phyloP scores from a whole-genome alignment of 2,113 vertebrate genomes.

The Trogon surrucura region DNA sequence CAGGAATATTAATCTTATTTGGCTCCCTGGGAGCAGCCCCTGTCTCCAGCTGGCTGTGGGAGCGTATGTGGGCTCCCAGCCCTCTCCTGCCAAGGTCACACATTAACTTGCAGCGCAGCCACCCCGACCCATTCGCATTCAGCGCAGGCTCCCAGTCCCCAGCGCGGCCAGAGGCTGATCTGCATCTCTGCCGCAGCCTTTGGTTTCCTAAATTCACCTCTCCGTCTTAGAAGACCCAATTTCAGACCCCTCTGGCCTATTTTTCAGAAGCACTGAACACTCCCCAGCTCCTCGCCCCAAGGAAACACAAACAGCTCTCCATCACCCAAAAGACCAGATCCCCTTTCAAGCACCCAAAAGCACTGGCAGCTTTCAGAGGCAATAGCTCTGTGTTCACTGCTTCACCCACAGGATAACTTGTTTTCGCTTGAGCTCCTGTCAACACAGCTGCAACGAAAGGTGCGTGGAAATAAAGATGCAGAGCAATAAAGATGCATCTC shows the following conservation, averaged over 20 bases:
- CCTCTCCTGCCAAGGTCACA: constrained; percentile 32
- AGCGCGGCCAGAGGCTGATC: neutral
- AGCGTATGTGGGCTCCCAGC: neutral
- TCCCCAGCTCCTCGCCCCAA: neutral
- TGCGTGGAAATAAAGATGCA: neutral
- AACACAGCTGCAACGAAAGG: constrained; percentile 43
- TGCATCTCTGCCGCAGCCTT: neutral
- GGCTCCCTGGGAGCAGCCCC: neutral
- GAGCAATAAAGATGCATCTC: neutral
- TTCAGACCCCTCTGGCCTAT: neutral
- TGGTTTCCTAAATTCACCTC: neutral
- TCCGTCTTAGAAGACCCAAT: neutral
- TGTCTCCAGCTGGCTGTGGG: neutral
- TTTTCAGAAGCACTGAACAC: neutral
- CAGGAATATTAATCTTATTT: neutral
- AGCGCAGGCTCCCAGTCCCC: neutral
- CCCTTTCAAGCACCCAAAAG: neutral
- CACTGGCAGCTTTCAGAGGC: neutral
- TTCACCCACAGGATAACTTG: constrained; percentile 38
- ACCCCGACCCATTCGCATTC: neutral
- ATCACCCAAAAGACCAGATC: neutral
- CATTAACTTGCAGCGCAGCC: constrained; percentile 30
- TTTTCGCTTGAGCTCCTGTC: neutral
- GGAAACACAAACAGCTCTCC: neutral
- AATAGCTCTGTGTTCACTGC: neutral